Conservation (phyloP, 1,140 invertebrate species). For the Augochlora pura region DNA sequence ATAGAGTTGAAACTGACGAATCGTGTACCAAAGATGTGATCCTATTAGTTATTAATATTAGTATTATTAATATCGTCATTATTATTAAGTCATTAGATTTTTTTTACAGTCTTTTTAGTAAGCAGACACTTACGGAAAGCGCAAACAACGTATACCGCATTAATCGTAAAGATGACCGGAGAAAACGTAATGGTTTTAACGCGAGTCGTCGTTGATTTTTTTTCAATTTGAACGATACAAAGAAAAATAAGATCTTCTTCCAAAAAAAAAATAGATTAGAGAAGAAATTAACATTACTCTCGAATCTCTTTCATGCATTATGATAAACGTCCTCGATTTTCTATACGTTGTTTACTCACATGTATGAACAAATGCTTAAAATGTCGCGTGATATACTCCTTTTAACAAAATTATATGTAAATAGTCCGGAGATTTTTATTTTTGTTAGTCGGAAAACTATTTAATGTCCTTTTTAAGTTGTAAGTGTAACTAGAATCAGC, state of each 20-base stretch:
- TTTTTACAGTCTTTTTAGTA: conserved; percentile 47
- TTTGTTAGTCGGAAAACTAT: neutral
- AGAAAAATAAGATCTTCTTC: neutral
- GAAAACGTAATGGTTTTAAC: conserved; percentile 30
- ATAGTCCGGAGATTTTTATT: neutral
- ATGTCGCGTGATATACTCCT: neutral
- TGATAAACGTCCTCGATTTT: neutral
- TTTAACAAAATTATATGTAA: conserved; percentile 5
- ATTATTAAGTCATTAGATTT: conserved; percentile 53
- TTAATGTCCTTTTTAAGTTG: conserved; percentile 1
- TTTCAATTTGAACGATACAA: conserved; percentile 13
- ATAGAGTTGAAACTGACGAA: conserved; percentile 48
- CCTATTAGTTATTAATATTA: conserved; percentile 56
- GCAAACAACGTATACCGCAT: conserved; percentile 10
- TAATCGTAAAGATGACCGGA: neutral
- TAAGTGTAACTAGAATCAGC: neutral
- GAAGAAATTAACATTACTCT: neutral
- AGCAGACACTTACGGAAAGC: conserved; percentile 11
- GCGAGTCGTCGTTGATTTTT: conserved; percentile 15
- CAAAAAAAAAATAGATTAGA: neutral
- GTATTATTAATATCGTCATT: conserved; percentile 47
- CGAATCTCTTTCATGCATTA: neutral
- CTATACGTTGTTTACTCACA: conserved; percentile 18
- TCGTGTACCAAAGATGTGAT: conserved; percentile 70
- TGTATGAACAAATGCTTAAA: conserved; percentile 1